A percentile compares a stretch with the other conserved stretches of the same genome.
Conservation (phyloP, 2,113 vertebrate species). For the Amphiprion percula region DNA sequence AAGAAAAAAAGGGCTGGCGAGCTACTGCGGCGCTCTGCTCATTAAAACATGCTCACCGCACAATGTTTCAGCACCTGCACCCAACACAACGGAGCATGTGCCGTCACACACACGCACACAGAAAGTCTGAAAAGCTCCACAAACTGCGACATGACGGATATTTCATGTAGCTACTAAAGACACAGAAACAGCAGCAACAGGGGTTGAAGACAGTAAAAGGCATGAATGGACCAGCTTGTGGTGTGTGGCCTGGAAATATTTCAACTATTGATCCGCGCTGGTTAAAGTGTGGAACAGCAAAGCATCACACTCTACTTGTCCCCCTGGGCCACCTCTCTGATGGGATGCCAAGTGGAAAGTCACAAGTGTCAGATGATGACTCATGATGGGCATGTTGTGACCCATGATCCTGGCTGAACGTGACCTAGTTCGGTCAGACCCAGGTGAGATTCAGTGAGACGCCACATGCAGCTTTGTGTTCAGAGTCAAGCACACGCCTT, state of each 20-base stretch:
- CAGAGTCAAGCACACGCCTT: constrained; percentile 9
- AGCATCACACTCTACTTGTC: constrained; percentile 54
- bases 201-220: constrained; percentile 30
- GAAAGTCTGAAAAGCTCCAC: constrained; percentile 46
- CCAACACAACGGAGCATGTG: constrained; percentile 61
- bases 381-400: constrained; percentile 48
- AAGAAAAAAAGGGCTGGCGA: constrained; percentile 30
- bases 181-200: constrained; percentile 26
- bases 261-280: constrained; percentile 11
- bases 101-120: constrained; percentile 43
- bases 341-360: constrained; percentile 49
- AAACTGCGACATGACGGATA: constrained; percentile 48
- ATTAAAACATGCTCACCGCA: constrained; percentile 77
- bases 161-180: constrained; percentile 22
- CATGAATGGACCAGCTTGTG: constrained; percentile 22
- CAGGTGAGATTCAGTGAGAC: constrained; percentile 68
- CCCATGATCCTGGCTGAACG: constrained; percentile 42
- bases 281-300: constrained; percentile 36
- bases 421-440: constrained; percentile 70
- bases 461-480: constrained; percentile 22
- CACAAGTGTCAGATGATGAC: constrained; percentile 45
- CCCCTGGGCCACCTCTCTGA: constrained; percentile 41
- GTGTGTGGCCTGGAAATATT: constrained; percentile 28
- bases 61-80: constrained; percentile 79
- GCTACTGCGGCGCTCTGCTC: constrained; percentile 61